Conservation (phyloP, 2,888 invertebrate genomes). For the Mesoligia furuncula region DNA sequence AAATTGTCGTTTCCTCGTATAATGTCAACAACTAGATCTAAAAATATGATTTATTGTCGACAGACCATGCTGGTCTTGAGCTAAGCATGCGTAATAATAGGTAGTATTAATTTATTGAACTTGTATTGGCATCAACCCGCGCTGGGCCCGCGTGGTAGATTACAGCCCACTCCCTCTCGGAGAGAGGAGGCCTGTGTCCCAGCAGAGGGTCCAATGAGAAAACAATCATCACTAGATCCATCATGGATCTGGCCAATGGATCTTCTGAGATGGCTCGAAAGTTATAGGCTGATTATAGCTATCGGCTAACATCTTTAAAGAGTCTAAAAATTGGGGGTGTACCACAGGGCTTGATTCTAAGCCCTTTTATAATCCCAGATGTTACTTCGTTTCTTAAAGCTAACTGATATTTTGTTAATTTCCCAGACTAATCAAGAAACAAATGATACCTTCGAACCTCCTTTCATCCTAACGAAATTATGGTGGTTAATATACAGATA, state of each 20-base stretch:
- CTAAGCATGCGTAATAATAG: background rate
- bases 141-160: too few relatives aligned
- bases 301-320: too few relatives aligned
- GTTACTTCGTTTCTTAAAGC: background rate
- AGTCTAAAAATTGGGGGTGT: background rate
- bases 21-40: background rate
- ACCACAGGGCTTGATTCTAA: conserved; percentile 4
- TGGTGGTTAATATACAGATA: conserved; percentile 94
- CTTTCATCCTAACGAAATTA: conserved; percentile 93
- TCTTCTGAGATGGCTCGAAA: too few relatives aligned
- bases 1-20: background rate
- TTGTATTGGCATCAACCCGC: too few relatives aligned
- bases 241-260: too few relatives aligned
- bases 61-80: background rate
- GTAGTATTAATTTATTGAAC: too few relatives aligned
- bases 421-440: conserved; percentile 47
- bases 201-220: too few relatives aligned
- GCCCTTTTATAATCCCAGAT: background rate
- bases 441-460: conserved; percentile 87
- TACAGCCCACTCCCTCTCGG: too few relatives aligned
- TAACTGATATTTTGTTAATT: conserved; percentile 49
- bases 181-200: too few relatives aligned
- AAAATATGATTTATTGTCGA: conserved; percentile 1
- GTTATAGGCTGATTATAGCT: too few relatives aligned
- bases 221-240: too few relatives aligned